Base-by-base conservation (phyloP, 2,888 invertebrate genomes). In the Eupithecia subumbrata region DNA sequence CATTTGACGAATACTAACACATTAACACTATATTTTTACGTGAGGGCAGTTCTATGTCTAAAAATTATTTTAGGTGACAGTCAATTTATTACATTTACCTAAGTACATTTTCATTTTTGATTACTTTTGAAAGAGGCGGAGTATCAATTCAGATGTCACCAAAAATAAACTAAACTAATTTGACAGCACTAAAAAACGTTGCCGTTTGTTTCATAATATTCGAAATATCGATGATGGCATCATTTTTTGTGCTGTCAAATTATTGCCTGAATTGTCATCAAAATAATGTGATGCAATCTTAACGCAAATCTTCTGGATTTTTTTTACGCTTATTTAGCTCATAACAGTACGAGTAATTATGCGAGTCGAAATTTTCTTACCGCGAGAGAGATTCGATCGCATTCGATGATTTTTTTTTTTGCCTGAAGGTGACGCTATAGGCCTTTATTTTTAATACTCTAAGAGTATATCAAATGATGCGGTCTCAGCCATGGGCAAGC, bases 401-500 rank as follows among this genome's bases (percentile, higher is more conserved):
- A 22, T 22, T 56, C 52, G 52, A 56, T 56, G 22, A 56, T 22
- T 22, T 56, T n/a, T 22, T 56, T 11, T n/a, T 22, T 56, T 11
- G n/a, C 52, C 48, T 56, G 11, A 56, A 56, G 52, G 52, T 56
- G 30, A 63, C 25, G 63, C 22, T 63, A 18, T 22, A 30, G 63
- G 16, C 25, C 40, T 40, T 18, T 63, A 64, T 66, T 34, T 9
- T 66, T 69, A 72, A 40, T 25, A 30, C 72, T 75, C 75, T 40
- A 22, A n/a, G 60, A 14, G 30, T 68, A 22, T 73, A 73, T 72
- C 69, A 76, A 76, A 78, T 66, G 78, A 76, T 74, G 76, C 52
- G 76, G 74, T 75, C 67, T 73, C 48, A 48, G 8, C 18, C 48
- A n/a, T 34, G n/a, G 14, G 30, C 72, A 72, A 74, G 63, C 22